phyloP scores from a whole-genome alignment of 2,888 invertebrate species.

The Lutraria lutraria region DNA sequence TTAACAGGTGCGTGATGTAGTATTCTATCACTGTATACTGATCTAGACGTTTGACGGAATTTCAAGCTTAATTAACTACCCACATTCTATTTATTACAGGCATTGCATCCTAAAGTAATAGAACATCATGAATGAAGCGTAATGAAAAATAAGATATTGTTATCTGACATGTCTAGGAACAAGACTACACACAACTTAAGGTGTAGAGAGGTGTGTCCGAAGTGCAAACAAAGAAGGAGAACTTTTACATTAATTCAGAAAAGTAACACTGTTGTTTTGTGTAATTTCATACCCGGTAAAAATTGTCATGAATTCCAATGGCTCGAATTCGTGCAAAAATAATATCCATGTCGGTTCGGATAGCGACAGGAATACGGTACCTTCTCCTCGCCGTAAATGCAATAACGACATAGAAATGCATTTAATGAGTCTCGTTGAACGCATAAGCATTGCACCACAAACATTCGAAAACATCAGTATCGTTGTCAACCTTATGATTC shows the following conservation, averaged over 20 bases:
- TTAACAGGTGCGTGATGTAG: too few species aligned
- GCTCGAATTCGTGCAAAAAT: not conserved
- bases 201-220: not conserved
- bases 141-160: not conserved
- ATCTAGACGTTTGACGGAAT: too few species aligned
- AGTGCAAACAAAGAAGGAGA: not conserved
- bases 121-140: not conserved
- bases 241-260: too few species aligned
- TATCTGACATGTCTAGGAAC: not conserved
- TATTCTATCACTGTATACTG: too few species aligned
- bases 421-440: not conserved
- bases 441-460: not conserved
- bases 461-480: not conserved
- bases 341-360: not conserved
- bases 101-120: too few species aligned
- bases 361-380: not conserved
- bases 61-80: too few species aligned
- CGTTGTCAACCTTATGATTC: not conserved
- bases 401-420: not conserved
- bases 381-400: not conserved
- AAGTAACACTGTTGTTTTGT: too few species aligned
- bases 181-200: not conserved
- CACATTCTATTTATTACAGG: too few species aligned
- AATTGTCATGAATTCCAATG: not conserved
- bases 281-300: not conserved